Evolutionary conservation across 2,113 vertebrate genomes (phyloP).

Genomic region (Clarias macrocephalus): DNA sequence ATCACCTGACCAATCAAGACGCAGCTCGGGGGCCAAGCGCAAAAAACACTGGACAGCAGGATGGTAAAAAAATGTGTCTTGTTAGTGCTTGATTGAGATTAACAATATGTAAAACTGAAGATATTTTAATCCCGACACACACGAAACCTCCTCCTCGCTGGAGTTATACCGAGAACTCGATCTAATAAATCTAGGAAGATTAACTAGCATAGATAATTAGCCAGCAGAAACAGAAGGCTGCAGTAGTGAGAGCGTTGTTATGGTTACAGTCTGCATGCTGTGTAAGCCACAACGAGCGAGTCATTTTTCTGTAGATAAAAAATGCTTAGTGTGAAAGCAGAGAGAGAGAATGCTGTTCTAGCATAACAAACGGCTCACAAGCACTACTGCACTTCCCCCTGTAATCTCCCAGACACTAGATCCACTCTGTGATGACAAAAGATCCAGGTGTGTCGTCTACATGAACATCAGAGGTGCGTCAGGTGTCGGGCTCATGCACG

Average conservation of each 20-base stretch:
- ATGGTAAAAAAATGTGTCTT: not conserved
- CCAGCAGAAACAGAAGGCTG: not conserved
- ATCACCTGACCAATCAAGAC: not conserved
- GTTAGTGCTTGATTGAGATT: not conserved
- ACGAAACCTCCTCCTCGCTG: not conserved
- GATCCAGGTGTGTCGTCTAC: constrained; percentile 41
- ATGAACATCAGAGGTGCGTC: constrained; percentile 28
- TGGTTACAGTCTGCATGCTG: not conserved
- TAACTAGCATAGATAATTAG: not conserved
- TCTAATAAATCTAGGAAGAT: not conserved
- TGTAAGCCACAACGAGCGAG: not conserved
- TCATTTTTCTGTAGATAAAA: not conserved
- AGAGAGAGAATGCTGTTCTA: not conserved
- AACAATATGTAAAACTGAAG: not conserved
- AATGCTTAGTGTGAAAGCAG: not conserved
- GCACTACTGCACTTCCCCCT: not conserved
- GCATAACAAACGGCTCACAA: not conserved
- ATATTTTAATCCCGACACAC: not conserved
- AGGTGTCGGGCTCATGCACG: constrained; percentile 22
- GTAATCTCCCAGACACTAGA: not conserved
- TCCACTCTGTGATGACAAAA: not conserved
- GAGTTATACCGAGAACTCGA: not conserved
- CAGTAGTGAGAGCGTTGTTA: not conserved
- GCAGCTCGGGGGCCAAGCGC: not conserved
- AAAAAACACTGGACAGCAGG: no score